Evolutionary conservation across 2,888 invertebrate genomes (phyloP), one percentile per base, ranked within the genome.

Genomic region (Cacoxenus indagator): DNA sequence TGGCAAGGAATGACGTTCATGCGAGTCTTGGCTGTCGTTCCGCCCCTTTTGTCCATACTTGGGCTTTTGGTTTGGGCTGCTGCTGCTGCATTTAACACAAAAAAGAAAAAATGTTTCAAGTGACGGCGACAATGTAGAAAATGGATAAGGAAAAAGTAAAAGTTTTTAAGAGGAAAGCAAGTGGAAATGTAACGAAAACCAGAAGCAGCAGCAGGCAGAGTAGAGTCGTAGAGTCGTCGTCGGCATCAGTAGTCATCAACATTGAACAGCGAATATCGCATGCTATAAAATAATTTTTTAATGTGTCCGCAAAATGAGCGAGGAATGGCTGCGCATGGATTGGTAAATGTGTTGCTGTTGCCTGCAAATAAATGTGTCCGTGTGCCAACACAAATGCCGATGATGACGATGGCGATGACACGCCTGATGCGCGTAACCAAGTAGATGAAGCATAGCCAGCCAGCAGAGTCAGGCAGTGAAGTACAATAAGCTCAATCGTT

Each of bases 391-490:
- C 4, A 19, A 8, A 19, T 48, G 48, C 4, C 8, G 17, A 19
- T 48, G 22, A 43, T 43, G 11, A 2, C 19, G 48, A 17, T 17
- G 17, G 19, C 19, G 17, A 17, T 17, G 17, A 48, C 48, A 48
- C 19, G 48, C 19, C 48, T 17, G 48, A 48, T 48, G 48, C n/a
- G 6, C 9, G 31, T 8, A 8, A 9, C 31, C 31, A 48, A 26
- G 54, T 19, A 55, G 54, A 55, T 55, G 54, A 55, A 55, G 54
- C 54, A 55, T 55, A 26, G 26, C 51, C 9, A 19, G 51, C 51
- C 14, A 51, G 19, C 67, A 74, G n/a, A n/a, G n/a, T n/a, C 64
- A 67, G 54, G 66, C 70, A 73, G 70, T 73, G 68, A 68, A 22
- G 48, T 61, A 27, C 48, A 64, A 29, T 55, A 9, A 27, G 4